Evolutionary conservation across 2,888 invertebrate species (phyloP), one percentile per base, ranked within the genome.

Genomic region (Xanthorhoe spadicearia): DNA sequence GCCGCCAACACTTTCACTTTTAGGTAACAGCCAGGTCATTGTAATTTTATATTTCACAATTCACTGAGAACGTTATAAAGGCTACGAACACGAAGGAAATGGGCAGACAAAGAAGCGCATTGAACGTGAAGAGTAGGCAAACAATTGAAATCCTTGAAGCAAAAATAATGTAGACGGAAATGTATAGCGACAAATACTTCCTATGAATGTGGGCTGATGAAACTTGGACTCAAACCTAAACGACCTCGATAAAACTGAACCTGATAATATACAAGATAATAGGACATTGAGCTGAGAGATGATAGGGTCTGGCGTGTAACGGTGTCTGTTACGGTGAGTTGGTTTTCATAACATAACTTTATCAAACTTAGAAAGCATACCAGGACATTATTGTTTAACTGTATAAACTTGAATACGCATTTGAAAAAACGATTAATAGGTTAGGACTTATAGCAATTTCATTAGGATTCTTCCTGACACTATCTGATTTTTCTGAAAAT

Each of bases 401-500:
- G 23, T 52, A 48, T n/a, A 55, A 32, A 61, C 10, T 53, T 49
- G 9, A 55, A 48, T 55, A 15, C 15, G 17, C 19, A n/a, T 18
- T 13, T 1, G 13, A 54, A 10, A 48, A 64, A 58, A 32, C 18
- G n/a, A 13, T 10, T 10, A 48, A 48, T 19, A 53, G 23, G 15
- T 17, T 54, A 58, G 61, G 48, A 58, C 53, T 35, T 56, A 3
- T 63, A 59, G 35, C 53, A 43, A 51, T 53, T 18, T 32, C 19
- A 18, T 46, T 57, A 57, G 19, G 58, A 54, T 48, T 19, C 38
- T 18, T 49, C 67, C 23, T 23, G 74, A 65, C 72, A 72, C 74
- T 77, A 74, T 81, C 75, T 86, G 79, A 85, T 80, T 74, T 74
- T 69, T 84, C 74, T 88, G 82, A 84, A 85, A 84, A 83, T 85